Evolutionary conservation across 2,797 vertebrate genomes (phyloP), one percentile per base, ranked within the genome.

Genomic region (Pelobates cultripes): DNA sequence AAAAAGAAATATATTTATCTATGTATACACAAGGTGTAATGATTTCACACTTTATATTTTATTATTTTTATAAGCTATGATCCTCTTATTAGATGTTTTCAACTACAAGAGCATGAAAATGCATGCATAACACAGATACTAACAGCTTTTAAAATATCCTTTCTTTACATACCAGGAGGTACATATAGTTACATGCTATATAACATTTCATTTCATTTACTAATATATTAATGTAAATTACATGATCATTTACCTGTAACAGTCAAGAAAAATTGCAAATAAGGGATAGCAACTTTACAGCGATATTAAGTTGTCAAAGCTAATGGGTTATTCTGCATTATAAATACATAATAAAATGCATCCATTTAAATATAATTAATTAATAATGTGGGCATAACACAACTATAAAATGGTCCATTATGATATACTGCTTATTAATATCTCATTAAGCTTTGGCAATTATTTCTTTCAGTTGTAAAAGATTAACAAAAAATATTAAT

Each of bases 381-480:
- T 74, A 80, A 45, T 80, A 80, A 75, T 80, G 42, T 51, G 41
- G n/a, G 10, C 55, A 61, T 80, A 74, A 67, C 61, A 68, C 4
- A 60, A 40, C 71, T 55, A 74, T 68, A 67, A 80, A 75, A 68
- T 13, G 15, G 73, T 55, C 60, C 41, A 44, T 51, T 53, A 14
- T 67, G 70, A 79, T 73, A 15, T 79, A 73, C 8, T 47, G 17
- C 12, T 72, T 80, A 72, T 74, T 80, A 68, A 45, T 71, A 42
- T 72, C 69, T 79, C 69, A 63, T 79, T 80, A 74, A 57, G 28
- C 67, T 10, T 67, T 28, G 40, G 61, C 45, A 44, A 73, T 68
- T 68, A 74, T 68, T 66, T 9, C 57, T 43, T 53, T 79, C 70
- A 72, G 4, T 17, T 64, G 44, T 66, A 3, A 79, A 79, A 74